Conservation (phyloP, 2,888 invertebrate genomes). For the Quadroppia sp. region DNA sequence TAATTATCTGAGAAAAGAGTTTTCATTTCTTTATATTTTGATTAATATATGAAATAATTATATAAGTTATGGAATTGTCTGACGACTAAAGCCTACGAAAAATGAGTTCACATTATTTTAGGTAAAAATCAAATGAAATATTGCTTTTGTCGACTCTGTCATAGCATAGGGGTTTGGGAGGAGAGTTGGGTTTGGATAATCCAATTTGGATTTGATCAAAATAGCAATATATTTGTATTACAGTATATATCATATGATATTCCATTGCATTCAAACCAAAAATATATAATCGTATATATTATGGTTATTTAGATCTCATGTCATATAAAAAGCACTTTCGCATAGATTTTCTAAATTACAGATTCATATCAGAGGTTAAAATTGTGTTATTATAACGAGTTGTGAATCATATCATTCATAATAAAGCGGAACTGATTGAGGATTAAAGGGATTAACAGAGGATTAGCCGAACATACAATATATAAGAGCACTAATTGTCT, state of each 20-base stretch:
- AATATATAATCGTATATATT: neutral
- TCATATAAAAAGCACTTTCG: neutral
- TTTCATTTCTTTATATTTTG: too few relatives aligned
- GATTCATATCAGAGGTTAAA: constrained; percentile 8
- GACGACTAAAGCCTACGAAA: neutral
- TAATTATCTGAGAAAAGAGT: too few relatives aligned
- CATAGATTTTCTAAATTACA: neutral
- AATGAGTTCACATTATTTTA: too few relatives aligned
- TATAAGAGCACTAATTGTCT: neutral
- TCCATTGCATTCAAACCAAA: neutral
- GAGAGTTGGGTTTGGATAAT: neutral
- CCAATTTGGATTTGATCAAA: constrained; percentile 20
- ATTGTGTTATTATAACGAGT: neutral
- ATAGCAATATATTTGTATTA: constrained; percentile 33
- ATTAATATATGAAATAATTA: neutral
- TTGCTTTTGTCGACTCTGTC: neutral
- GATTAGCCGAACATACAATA: neutral
- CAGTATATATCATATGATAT: neutral
- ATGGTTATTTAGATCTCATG: neutral
- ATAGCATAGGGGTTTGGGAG: constrained; percentile 21
- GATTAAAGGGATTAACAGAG: constrained; percentile 17
- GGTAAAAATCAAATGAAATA: constrained; percentile 12
- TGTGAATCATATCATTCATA: neutral
- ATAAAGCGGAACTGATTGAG: neutral
- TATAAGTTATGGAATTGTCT: neutral